Base-by-base conservation (phyloP, 2,888 invertebrate genomes). In the Drosophila mercatorum region DNA sequence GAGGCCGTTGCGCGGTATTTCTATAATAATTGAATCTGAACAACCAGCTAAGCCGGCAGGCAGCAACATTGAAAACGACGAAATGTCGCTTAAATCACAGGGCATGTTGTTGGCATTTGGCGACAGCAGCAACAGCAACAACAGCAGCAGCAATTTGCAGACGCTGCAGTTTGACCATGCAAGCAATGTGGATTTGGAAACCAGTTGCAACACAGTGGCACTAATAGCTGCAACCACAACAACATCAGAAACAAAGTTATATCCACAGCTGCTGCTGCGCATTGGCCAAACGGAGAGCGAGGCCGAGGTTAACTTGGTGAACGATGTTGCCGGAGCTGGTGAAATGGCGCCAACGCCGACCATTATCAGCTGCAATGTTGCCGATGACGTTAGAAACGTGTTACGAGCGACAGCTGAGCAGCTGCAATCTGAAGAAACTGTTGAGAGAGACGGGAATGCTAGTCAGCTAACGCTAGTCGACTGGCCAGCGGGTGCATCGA, bases 401-500 rank as follows among this genome's bases (percentile, higher is more conserved):
- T 79, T 72, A 71, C 72, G 64, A 68, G 64, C 70, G 55, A 44
- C 52, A 43, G 56, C 41, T 31, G 38, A 38, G 60, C 36, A 43
- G 63, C 36, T 58, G n/a, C 36, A 51, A 17, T 46, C 38, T 67
- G 22, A 2, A 2, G 22, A 22, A 22, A 22, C 22, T 22, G 22
- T 2, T 22, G 78, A 83, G 73, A 77, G 83, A 68, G 41, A 46
- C 66, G 55, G 49, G 63, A 66, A 46, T 34, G 79, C 75, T 80
- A 86, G 84, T 88, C 83, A 75, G 79, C 72, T 80, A 78, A 78
- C 72, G 75, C 68, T 78, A 80, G 81, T 86, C 88, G 91, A 91
- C 90, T 91, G 87, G 71, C 68, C 68, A 58, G 80, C 84, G 88
- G 91, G 90, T 90, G 91, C 90, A 91, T 81, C 89, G 89, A 90